A percentile compares a stretch with the other conserved stretches of the same genome.
phyloP scores from a whole-genome alignment of 2,797 vertebrate species.

The Eupleurogrammus muticus region DNA sequence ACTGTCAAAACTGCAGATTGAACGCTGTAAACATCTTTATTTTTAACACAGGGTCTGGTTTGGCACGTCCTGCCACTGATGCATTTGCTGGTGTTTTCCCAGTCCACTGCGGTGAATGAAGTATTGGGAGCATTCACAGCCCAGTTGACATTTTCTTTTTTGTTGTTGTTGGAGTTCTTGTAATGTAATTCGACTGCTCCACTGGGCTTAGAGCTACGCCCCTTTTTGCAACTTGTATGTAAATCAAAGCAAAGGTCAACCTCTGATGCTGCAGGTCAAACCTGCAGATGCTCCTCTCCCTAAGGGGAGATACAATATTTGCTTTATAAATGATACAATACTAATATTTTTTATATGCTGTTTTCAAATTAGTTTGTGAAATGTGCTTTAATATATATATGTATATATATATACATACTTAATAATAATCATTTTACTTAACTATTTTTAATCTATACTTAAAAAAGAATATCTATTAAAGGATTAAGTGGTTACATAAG shows the following conservation, averaged over 20 bases:
- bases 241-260: slow-evolving; percentile 42
- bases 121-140: no score
- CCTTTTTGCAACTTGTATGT: slow-evolving; percentile 15
- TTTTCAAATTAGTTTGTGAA: no score
- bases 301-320: no score
- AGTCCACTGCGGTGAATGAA: neutral
- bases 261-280: slow-evolving; percentile 19
- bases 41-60: slow-evolving; percentile 16
- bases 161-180: neutral
- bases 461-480: no score
- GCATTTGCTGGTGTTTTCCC: slow-evolving; percentile 15
- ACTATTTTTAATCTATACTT: no score
- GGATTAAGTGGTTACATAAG: no score
- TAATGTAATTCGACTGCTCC: slow-evolving; percentile 3
- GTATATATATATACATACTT: no score
- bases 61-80: neutral
- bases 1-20: slow-evolving; percentile 3
- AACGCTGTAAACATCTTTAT: neutral
- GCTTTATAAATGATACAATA: no score
- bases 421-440: no score
- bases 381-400: no score
- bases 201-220: slow-evolving; percentile 5
- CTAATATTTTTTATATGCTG: no score
- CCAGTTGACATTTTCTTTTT: neutral
- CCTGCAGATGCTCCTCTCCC: neutral